Base-by-base conservation (phyloP, 2,797 vertebrate species). In the Tragelaphus oryx region DNA sequence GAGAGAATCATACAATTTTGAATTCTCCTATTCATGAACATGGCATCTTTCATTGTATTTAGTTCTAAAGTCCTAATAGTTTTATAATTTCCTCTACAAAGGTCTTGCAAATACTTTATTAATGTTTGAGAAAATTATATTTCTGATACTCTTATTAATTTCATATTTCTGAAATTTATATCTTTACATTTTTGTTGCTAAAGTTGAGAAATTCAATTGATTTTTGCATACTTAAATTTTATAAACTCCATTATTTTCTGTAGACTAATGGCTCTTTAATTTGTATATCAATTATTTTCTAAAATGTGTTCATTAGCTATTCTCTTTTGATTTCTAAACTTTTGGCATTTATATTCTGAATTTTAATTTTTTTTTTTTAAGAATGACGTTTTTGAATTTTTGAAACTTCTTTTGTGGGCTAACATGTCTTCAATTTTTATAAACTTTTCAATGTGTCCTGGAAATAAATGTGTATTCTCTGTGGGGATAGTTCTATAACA, bases 101-200 rank as follows among this genome's bases (percentile, higher is more conserved):
- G 18, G 46, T 84, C 28, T 85, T 92, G 18, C 6, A 95, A 16
- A 92, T 30, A 60, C 93, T 84, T 93, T 74, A 89, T 91, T 93
- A 87, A 37, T 79, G 85, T 71, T 91, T 81, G 95, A 18, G 16
- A 55, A 88, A 92, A 81, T 83, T 92, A 28, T 68, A 60, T 55
- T 85, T 91, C 33, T 68, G 24, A 74, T 87, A 16, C 18, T 81
- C 7, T 92, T 76, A 30, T 86, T 62, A 75, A 90, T 57, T 37
- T 48, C 54, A 78, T n/a, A 9, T 75, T 93, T 95, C 79, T 76
- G 50, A 84, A 86, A 62, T 71, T 68, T 76, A n/a, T 22, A 90
- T 92, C 84, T 92, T 79, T 74, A 68, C 11, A 79, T 24, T 24
- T 54, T 54, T 89, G 18, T 60, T 60, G 76, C 59, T 91, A 79